Percentiles rank a stretch among this genome's conserved stretches.
phyloP scores from a whole-genome alignment of 1,140 invertebrate genomes.

The Globodera ellingtonae region DNA sequence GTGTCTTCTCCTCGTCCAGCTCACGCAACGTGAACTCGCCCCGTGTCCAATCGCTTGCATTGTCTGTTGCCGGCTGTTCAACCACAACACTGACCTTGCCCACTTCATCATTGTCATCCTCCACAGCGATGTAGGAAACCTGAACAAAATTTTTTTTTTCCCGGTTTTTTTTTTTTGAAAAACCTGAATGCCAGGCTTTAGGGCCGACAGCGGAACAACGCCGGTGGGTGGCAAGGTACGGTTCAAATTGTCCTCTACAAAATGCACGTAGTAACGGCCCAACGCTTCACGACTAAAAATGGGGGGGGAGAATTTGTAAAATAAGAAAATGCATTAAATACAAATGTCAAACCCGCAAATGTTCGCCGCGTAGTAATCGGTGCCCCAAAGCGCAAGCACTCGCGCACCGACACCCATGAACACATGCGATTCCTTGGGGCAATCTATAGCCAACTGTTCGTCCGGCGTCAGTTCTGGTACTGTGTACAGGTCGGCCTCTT shows the following conservation, averaged over 20 bases:
- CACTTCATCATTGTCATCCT: conserved; percentile 35
- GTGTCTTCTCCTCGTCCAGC: conserved; percentile 33
- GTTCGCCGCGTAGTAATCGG: conserved; percentile 58
- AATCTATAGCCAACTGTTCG: conserved; percentile 49
- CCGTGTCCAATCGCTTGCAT: conserved; percentile 51
- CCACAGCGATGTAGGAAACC: conserved; percentile 25
- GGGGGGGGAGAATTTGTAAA: conserved; percentile 5
- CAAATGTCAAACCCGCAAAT: conserved; percentile 49
- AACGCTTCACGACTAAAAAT: conserved; percentile 55
- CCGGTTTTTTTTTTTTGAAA: not conserved
- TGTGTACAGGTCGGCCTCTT: conserved; percentile 21
- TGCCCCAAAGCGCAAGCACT: conserved; percentile 53
- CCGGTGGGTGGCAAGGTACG: conserved; percentile 49
- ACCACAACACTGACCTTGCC: conserved; percentile 34
- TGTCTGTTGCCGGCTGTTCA: conserved; percentile 38
- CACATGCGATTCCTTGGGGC: conserved; percentile 26
- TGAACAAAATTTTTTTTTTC: not conserved
- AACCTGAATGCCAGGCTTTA: conserved; percentile 40
- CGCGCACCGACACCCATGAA: conserved; percentile 42
- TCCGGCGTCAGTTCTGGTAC: conserved; percentile 32
- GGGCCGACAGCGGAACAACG: conserved; percentile 49
- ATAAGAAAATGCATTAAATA: conserved; percentile 1
- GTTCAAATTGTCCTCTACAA: conserved; percentile 51
- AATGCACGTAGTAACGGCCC: conserved; percentile 59
- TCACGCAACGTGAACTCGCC: conserved; percentile 47